phyloP scores from a whole-genome alignment of 35 echinoderm and acorn worm species.

The Hemicentrotus pulcherrimus region DNA sequence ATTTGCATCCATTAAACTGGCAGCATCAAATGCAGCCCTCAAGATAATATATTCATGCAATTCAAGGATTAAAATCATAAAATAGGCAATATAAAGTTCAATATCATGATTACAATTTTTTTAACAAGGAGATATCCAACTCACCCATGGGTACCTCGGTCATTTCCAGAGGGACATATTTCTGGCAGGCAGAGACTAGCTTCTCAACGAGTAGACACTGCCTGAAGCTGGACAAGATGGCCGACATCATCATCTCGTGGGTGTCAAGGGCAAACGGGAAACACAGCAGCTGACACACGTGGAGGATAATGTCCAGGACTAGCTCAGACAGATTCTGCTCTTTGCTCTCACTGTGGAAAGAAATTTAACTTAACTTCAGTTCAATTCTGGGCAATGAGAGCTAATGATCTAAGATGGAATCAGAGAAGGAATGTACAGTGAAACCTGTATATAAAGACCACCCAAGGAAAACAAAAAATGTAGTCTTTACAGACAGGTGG shows the following conservation, averaged over 20 bases:
- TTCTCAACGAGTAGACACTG: conserved; percentile 79
- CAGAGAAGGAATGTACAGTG: too few relatives aligned
- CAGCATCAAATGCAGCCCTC: too few relatives aligned
- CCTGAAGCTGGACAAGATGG: conserved; percentile 73
- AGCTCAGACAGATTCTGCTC: conserved; percentile 70
- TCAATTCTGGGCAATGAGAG: too few relatives aligned
- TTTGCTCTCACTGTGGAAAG: conserved; percentile 58
- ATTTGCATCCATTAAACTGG: too few relatives aligned
- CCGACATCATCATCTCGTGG: conserved; percentile 70
- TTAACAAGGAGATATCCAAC: background rate
- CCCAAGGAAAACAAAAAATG: too few relatives aligned
- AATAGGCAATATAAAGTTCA: background rate
- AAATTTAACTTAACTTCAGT: background rate
- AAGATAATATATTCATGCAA: background rate
- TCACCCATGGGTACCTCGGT: conserved; percentile 78
- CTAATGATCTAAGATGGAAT: too few relatives aligned
- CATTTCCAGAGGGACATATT: conserved; percentile 69
- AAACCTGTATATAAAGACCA: too few relatives aligned
- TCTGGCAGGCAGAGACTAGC: conserved; percentile 66
- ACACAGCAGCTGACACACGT: conserved; percentile 82
- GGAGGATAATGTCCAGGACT: conserved; percentile 73
- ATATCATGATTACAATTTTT: background rate
- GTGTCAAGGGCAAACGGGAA: conserved; percentile 97
- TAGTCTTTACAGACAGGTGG: too few relatives aligned
- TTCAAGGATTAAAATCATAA: background rate